Base-by-base conservation (phyloP, 2,888 invertebrate species). In the Melikaiella ostensackeni region DNA sequence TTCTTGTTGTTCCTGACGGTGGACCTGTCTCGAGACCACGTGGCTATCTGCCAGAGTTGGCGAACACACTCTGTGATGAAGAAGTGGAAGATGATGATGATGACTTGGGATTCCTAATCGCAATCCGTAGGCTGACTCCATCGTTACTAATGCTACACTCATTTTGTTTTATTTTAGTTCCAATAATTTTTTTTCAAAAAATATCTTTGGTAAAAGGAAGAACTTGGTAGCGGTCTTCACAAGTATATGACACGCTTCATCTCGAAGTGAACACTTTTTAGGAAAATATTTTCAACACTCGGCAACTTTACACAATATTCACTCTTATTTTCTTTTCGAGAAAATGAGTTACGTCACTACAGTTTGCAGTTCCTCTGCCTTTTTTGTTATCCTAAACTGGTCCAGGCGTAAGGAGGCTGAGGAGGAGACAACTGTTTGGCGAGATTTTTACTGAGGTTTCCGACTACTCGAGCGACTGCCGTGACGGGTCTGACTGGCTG, bases 401-500 rank as follows among this genome's bases (percentile, higher is more conserved):
- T 74, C 57, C 24, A 57, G 50, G 42, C 59, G 19, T 70, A 73
- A 63, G 59, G 73, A 27, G 46, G 75, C 33, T 62, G 50, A 30
- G 63, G 5, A 27, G 50, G 59, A 73, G 16, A 19, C 27, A 73
- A 27, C 16, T 46, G 63, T 83, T 81, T 77, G 80, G 79, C 62
- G 24, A 74, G 80, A 86, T 84, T 89, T 90, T 90, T 88, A 87
- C 84, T 82, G 85, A 84, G 85, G 85, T 89, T 89, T 88, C 88
- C 87, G 89, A 90, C 89, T 88, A 90, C 86, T 90, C 86, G 88
- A 88, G 86, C 89, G 90, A 89, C 88, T 89, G 91, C 90, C 90
- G 91, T 91, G 91, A 91, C 90, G 89, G 87, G 90, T 91, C 90
- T 89, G 91, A 91, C 91, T 91, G 91, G 87, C 89, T 91, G 90